These are phyloP conservation scores for Eonycteris spelaea DNA, from an alignment of 2,113 vertebrate species.

Conservation along the genomic window DNA sequence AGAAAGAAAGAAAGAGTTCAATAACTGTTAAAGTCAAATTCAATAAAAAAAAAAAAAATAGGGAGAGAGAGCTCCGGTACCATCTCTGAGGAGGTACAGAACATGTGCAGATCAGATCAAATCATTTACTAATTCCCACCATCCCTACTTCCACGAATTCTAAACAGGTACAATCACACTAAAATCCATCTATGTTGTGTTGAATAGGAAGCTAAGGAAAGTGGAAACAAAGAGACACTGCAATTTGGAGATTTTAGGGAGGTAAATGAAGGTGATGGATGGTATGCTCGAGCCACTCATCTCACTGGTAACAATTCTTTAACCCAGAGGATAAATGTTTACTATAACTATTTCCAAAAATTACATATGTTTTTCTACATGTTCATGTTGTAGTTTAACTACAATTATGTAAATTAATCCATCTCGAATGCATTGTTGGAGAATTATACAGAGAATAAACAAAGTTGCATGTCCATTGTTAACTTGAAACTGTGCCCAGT, in stretches of 20 bases:
- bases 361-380: neutral
- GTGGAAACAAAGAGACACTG: neutral
- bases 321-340: neutral
- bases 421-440: neutral
- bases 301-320: neutral
- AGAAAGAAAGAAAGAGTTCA: neutral
- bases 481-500: neutral
- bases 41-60: neutral
- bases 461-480: neutral
- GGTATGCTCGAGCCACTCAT: neutral
- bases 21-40: neutral
- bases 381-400: neutral
- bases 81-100: neutral
- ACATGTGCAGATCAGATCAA: neutral
- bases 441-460: neutral
- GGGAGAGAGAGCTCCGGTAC: neutral
- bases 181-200: neutral
- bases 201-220: neutral
- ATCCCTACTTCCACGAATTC: neutral
- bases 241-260: neutral
- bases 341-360: neutral
- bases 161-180: neutral
- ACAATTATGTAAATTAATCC: neutral
- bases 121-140: neutral
- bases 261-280: neutral